Evolutionary conservation across 2,797 vertebrate species (phyloP).

Genomic region (Mus spretus): DNA sequence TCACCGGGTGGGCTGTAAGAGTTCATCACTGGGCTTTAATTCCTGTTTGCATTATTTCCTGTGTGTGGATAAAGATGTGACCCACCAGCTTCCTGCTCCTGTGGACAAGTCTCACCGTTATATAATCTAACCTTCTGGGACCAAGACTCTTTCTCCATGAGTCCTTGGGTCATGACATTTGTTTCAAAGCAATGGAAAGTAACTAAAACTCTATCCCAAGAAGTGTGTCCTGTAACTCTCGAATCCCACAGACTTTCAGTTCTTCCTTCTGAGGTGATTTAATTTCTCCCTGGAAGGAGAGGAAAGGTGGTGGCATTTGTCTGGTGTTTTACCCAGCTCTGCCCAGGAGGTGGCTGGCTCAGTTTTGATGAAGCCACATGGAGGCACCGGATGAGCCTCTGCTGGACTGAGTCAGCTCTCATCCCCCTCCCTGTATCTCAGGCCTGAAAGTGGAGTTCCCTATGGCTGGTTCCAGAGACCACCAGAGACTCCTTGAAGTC

Average conservation of each 20-base stretch:
- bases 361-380: not conserved
- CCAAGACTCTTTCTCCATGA: too few relatives aligned
- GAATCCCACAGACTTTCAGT: too few relatives aligned
- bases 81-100: not conserved
- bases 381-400: fast-evolving
- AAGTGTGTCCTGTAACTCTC: not conserved
- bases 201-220: not conserved
- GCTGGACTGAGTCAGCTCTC: not conserved
- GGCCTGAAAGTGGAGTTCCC: not conserved
- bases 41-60: not conserved
- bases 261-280: not conserved
- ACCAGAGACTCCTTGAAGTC: conserved; percentile 51
- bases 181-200: not conserved
- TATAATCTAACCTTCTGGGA: not conserved
- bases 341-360: not conserved
- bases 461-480: conserved; percentile 66
- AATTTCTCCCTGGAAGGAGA: not conserved
- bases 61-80: not conserved
- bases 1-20: not conserved
- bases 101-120: not conserved
- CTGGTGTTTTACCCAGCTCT: not conserved
- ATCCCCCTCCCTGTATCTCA: not conserved
- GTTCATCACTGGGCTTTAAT: too few relatives aligned
- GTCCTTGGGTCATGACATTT: not conserved
- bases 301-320: not conserved